phyloP scores from a whole-genome alignment of 2,888 invertebrate genomes.

The Tachystola acroxantha region DNA sequence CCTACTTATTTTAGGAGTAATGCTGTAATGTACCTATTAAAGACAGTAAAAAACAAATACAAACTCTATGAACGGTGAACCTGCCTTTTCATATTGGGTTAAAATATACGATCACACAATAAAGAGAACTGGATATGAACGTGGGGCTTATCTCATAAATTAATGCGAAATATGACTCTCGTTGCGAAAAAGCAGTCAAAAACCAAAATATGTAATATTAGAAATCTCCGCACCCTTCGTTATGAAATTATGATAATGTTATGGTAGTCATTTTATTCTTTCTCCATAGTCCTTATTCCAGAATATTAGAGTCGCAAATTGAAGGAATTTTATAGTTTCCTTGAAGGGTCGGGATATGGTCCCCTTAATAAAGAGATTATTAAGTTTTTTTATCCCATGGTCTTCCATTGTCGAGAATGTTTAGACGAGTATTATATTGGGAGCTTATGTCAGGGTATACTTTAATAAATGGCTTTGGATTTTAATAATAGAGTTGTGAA shows the following conservation, averaged over 20 bases:
- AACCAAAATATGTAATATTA: slow-evolving; percentile 66
- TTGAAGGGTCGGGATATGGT: slow-evolving; percentile 32
- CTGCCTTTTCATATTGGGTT: no score
- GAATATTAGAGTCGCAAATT: slow-evolving; percentile 18
- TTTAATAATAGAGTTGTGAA: slow-evolving; percentile 13
- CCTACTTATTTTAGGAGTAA: no score
- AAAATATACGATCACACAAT: no score
- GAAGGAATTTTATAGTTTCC: background rate
- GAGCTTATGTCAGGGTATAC: slow-evolving; percentile 33
- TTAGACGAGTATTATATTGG: slow-evolving; percentile 41
- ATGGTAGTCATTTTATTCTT: slow-evolving; percentile 15
- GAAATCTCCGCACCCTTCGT: slow-evolving; percentile 61
- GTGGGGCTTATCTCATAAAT: slow-evolving; percentile 33
- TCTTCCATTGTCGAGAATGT: slow-evolving; percentile 53
- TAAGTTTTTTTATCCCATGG: slow-evolving; percentile 51
- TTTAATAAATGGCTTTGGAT: slow-evolving; percentile 47
- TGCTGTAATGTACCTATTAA: no score
- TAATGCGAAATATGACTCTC: slow-evolving; percentile 47
- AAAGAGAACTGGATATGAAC: no score
- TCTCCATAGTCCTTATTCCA: slow-evolving; percentile 15
- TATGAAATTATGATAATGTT: slow-evolving; percentile 69
- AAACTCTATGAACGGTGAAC: no score
- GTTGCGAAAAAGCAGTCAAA: slow-evolving; percentile 47
- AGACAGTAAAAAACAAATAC: no score
- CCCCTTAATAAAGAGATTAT: slow-evolving; percentile 58